Percentiles rank a stretch among this genome's conserved stretches.
phyloP scores from a whole-genome alignment of 2,888 invertebrate genomes.

The Notodonta dromedarius region DNA sequence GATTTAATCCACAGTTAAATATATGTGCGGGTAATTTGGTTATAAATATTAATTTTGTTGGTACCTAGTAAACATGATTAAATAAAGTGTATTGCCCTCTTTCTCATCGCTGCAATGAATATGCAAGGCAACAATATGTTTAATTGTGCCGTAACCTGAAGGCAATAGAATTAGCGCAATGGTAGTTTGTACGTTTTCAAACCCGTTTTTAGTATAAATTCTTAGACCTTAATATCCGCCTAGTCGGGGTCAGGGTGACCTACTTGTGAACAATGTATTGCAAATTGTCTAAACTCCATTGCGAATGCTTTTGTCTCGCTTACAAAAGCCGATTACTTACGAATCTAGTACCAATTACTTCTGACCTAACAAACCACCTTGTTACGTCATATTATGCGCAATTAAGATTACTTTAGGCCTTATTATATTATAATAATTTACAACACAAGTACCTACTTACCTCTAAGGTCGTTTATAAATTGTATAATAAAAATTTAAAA shows the following conservation, averaged over 20 bases:
- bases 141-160: neutral
- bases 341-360: slow-evolving; percentile 19
- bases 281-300: slow-evolving; percentile 32
- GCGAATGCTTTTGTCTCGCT: slow-evolving; percentile 29
- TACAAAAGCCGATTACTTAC: slow-evolving; percentile 27
- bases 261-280: slow-evolving; percentile 32
- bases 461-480: neutral
- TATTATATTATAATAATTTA: neutral
- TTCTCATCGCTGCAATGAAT: no score
- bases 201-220: neutral
- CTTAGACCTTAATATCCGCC: slow-evolving; percentile 26
- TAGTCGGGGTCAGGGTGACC: slow-evolving; percentile 32
- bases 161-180: neutral
- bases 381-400: slow-evolving; percentile 19
- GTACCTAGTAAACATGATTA: no score
- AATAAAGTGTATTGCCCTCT: no score
- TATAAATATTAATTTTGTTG: no score
- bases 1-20: slow-evolving; percentile 4
- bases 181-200: neutral
- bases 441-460: neutral
- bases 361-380: slow-evolving; percentile 12
- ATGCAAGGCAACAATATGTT: no score
- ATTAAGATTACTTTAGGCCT: neutral
- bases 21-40: neutral
- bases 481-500: neutral